Evolutionary conservation across 2,888 invertebrate genomes (phyloP).

Genomic region (Morinoia aosen): DNA sequence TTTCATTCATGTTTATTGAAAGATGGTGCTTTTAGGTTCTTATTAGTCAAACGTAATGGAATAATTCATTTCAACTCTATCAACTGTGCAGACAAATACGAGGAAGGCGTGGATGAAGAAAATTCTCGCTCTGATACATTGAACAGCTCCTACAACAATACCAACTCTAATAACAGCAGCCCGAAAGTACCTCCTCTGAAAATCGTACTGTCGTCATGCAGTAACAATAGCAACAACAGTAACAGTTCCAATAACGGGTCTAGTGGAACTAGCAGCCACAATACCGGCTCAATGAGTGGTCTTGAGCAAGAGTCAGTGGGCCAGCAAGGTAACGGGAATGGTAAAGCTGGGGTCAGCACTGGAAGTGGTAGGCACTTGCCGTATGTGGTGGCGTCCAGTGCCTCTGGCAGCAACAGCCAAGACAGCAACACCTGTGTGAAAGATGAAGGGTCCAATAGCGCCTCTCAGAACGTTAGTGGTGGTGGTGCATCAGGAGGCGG

Average conservation of each 20-base stretch:
- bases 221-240: constrained; percentile 18
- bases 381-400: constrained; percentile 36
- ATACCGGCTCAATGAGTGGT: neutral
- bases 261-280: neutral
- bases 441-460: neutral
- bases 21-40: too few relatives aligned
- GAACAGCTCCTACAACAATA: neutral
- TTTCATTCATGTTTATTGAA: too few relatives aligned
- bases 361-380: constrained; percentile 30
- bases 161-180: constrained; percentile 8
- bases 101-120: neutral
- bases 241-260: neutral
- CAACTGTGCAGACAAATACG: neutral
- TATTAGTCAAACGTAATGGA: too few relatives aligned
- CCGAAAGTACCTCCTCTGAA: constrained; percentile 58
- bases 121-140: neutral
- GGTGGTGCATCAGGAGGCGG: neutral
- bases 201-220: constrained; percentile 48
- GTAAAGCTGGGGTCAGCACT: neutral
- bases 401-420: neutral
- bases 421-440: neutral
- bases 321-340: neutral
- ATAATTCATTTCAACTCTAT: constrained; percentile 1
- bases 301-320: neutral
- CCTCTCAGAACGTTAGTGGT: neutral